Base-by-base conservation (phyloP, 2,888 invertebrate genomes). In the Palloptera scutellata region DNA sequence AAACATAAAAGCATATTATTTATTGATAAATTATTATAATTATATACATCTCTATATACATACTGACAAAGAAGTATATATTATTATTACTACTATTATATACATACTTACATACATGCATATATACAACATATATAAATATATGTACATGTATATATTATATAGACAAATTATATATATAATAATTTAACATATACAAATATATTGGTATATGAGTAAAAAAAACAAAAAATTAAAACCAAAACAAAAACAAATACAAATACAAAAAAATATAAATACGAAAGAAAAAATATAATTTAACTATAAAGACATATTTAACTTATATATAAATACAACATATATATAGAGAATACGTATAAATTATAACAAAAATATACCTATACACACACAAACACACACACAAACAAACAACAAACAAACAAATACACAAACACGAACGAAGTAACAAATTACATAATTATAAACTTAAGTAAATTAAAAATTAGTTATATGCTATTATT, bases 11-110 rank as follows among this genome's bases (percentile, higher is more conserved):
- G 70, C 69, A 74, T 71, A 75, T 73, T 76, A 76, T 76, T 76
- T 75, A 76, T 75, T 72, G 72, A 74, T 73, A 75, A 75, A 72
- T 70, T 69, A 72, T 69, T 72, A 71, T 70, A 72, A 73, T 70
- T 72, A 74, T 71, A 75, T 72, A 76, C 72, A 74, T 72, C 73
- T 74, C 69, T 68, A 67, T 69, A 75, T 71, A 69, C 67, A 77
- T 72, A 74, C 74, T 69, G 69, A 71, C 68, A 72, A 71, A 74
- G 71, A 71, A 65, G 61, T 68, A 72, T 67, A 70, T 69, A 72
- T 61, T 64, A 72, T 61, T 64, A 70, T 67, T 60, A 65, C 64
- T 42, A 54, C 70, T 73, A 61, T 70, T 67, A 75, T 70, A 71
- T 67, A 75, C 65, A 70, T 67, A 72, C 61, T 72, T 63, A 71